phyloP scores from a whole-genome alignment of 2,113 vertebrate genomes.

The Junco hyemalis region DNA sequence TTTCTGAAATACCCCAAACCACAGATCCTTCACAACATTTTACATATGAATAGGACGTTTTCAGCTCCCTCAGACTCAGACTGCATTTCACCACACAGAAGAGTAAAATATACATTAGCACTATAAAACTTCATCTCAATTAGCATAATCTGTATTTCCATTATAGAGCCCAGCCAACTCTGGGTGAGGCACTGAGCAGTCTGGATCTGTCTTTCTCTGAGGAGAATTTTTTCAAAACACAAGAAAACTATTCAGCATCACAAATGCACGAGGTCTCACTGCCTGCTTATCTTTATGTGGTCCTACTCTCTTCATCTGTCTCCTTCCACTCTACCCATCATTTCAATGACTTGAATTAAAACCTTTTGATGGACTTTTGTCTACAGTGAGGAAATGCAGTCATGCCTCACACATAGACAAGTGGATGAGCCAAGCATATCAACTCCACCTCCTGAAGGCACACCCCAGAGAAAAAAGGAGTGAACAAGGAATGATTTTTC shows the following conservation, averaged over 20 bases:
- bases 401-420: not conserved
- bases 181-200: not conserved
- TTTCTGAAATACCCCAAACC: conserved; percentile 24
- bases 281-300: not conserved
- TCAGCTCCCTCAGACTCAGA: conserved; percentile 16
- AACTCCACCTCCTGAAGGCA: not conserved
- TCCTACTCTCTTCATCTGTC: not conserved
- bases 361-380: not conserved
- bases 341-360: conserved; percentile 5
- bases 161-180: not conserved
- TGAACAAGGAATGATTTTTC: not conserved
- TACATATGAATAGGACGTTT: conserved; percentile 46
- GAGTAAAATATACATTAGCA: conserved; percentile 48
- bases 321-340: not conserved
- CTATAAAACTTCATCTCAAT: conserved; percentile 46
- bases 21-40: conserved; percentile 32
- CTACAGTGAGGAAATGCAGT: not conserved
- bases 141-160: conserved; percentile 64
- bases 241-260: conserved; percentile 4
- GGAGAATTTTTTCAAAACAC: not conserved
- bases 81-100: conserved; percentile 17
- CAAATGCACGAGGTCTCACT: not conserved
- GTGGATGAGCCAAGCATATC: not conserved
- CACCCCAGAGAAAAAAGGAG: not conserved
- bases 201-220: not conserved